Conservation (phyloP, 2,113 vertebrate species). For the Planiliza haematocheilus region DNA sequence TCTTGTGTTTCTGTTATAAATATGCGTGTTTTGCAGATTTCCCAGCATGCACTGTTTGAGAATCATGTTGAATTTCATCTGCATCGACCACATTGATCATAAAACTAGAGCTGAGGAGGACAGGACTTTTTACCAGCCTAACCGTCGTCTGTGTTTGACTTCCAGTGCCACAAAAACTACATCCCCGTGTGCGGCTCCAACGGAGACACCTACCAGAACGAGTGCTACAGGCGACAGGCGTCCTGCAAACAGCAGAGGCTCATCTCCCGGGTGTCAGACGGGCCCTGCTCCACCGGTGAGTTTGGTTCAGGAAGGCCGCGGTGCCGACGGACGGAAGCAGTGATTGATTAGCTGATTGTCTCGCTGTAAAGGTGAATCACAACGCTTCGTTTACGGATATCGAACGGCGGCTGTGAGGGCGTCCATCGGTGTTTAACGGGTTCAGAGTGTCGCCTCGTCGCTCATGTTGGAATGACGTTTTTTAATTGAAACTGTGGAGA, state of each 20-base stretch:
- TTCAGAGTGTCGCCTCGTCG: not conserved
- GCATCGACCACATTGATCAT: no score
- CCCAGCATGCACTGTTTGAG: no score
- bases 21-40: no score
- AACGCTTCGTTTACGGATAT: slow-evolving; percentile 1
- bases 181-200: slow-evolving; percentile 96
- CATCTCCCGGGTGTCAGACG: slow-evolving; percentile 89
- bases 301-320: not conserved
- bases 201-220: slow-evolving; percentile 97
- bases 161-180: slow-evolving; percentile 94
- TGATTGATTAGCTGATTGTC: not conserved
- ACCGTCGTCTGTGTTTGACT: slow-evolving; percentile 51
- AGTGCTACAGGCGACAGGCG: slow-evolving; percentile 94
- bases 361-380: slow-evolving; percentile 2
- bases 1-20: no score
- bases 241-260: slow-evolving; percentile 94
- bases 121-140: no score
- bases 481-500: no score
- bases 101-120: no score
- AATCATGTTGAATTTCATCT: no score
- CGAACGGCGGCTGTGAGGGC: not conserved
- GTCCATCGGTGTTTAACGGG: not conserved
- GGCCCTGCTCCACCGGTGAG: slow-evolving; percentile 92
- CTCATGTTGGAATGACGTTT: not conserved
- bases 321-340: not conserved